Conservation (phyloP, 2,888 invertebrate genomes). For the Drepana falcataria region DNA sequence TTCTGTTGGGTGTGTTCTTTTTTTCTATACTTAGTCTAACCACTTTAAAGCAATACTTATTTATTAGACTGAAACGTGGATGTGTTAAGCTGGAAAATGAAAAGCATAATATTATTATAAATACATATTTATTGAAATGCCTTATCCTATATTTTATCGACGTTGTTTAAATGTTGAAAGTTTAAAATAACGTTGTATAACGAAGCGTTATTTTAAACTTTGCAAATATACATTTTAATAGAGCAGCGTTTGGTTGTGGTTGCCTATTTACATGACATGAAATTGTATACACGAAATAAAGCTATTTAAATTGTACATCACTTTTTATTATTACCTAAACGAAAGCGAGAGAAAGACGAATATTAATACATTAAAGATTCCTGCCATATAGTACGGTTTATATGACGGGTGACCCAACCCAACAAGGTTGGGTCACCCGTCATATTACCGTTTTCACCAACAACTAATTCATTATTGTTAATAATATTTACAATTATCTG, state of each 20-base stretch:
- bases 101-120: constrained; percentile 22
- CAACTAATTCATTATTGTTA: no score
- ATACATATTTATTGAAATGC: constrained; percentile 16
- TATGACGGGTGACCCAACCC: no score
- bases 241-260: constrained; percentile 9
- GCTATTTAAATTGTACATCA: neutral
- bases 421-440: no score
- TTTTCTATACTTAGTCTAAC: neutral
- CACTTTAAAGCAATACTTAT: neutral
- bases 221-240: neutral
- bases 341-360: no score
- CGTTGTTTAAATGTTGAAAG: neutral
- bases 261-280: constrained; percentile 14
- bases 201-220: neutral
- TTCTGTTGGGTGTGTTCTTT: neutral
- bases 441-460: no score
- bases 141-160: constrained; percentile 5
- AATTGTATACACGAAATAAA: constrained; percentile 1
- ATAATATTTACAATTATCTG: no score
- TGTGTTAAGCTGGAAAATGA: constrained; percentile 14
- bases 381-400: no score
- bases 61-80: neutral
- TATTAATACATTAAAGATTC: no score
- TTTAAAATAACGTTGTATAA: neutral
- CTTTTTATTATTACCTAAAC: neutral